These are phyloP conservation scores for Chrysopa pallens DNA, from an alignment of 1,140 invertebrate species.

Conservation along the genomic window DNA sequence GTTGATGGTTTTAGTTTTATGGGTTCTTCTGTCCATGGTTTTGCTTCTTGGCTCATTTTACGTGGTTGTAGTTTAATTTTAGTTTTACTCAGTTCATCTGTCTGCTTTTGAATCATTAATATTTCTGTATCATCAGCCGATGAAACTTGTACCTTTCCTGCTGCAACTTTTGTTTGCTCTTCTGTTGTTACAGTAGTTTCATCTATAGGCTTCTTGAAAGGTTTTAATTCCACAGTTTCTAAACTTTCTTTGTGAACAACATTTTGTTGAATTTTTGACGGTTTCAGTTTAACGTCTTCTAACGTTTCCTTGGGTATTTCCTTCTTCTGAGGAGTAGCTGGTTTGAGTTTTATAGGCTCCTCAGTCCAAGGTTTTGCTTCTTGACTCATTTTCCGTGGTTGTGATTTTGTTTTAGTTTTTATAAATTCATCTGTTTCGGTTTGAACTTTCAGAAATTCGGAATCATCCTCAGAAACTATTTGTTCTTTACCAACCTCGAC, in stretches of 20 bases:
- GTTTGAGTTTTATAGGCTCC: constrained; percentile 27
- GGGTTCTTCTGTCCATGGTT: constrained; percentile 29
- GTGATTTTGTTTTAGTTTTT: constrained; percentile 8
- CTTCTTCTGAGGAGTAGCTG: constrained; percentile 17
- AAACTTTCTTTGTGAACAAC: constrained; percentile 2
- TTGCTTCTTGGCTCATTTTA: constrained; percentile 3
- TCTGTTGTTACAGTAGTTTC: no score
- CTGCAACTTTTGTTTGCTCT: no score
- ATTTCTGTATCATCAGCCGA: constrained; percentile 4
- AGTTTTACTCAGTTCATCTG: constrained; percentile 11
- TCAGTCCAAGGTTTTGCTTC: constrained; percentile 24
- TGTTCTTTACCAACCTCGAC: constrained; percentile 9
- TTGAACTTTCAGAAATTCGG: constrained; percentile 17
- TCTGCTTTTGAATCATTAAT: constrained; percentile 20
- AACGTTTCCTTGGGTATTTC: constrained; percentile 19
- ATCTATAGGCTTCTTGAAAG: background rate
- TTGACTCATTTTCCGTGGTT: background rate
- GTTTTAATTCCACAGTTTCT: constrained; percentile 5
- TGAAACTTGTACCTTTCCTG: constrained; percentile 8
- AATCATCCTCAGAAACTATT: constrained; percentile 5
- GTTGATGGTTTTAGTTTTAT: constrained; percentile 24
- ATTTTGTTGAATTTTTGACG: constrained; percentile 9
- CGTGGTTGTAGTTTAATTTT: constrained; percentile 3
- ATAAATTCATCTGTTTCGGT: constrained; percentile 22
- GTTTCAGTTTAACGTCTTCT: constrained; percentile 13